phyloP scores from a whole-genome alignment of 2,113 vertebrate genomes.

The Felis catus region F.catus_Fca126_mat1.0 CM031413.1:81276501-81277000 shows the following conservation, averaged over 20 bases:
- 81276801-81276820: background rate
- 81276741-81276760: background rate
- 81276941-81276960: background rate
- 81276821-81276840: background rate
- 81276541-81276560: conserved; percentile 20
- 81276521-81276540: background rate
- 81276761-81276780: background rate
- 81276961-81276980: background rate
- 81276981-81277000: background rate
- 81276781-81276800: background rate
- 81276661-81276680: conserved; percentile 1
- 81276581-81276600: background rate
- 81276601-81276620: background rate
- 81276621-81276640: background rate
- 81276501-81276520: background rate
- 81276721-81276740: background rate
- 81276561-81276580: background rate
- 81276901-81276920: background rate
- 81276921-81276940: background rate
- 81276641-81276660: background rate
- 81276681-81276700: background rate
- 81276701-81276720: background rate
- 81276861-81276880: background rate
- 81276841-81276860: background rate
- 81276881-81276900: background rate